A percentile compares a stretch with the other conserved stretches of the same genome.
These are phyloP conservation scores for Spizaetus ornatus DNA, from an alignment of 2,113 vertebrate genomes.

Conservation along the genomic window DNA sequence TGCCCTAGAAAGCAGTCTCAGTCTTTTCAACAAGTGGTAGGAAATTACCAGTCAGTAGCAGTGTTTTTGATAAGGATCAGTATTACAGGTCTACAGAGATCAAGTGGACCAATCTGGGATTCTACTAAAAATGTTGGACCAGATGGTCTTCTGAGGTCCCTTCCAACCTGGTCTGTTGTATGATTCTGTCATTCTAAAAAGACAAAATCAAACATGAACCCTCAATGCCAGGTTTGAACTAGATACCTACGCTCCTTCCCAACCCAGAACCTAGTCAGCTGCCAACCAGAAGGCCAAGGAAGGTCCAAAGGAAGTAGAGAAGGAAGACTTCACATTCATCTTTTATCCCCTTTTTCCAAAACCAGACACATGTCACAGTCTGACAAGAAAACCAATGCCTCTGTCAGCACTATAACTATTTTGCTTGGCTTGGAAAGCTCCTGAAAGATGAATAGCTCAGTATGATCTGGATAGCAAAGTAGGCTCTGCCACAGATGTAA, in stretches of 20 bases:
- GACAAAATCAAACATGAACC: not conserved
- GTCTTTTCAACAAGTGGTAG: not conserved
- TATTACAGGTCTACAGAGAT: not conserved
- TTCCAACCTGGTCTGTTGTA: not conserved
- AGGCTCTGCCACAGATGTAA: not conserved
- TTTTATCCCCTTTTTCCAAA: not conserved
- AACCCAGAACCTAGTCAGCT: not conserved
- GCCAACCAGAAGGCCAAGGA: not conserved
- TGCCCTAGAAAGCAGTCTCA: not conserved
- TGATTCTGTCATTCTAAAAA: not conserved
- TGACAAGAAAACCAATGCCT: not conserved
- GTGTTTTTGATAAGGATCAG: not conserved
- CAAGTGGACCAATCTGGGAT: not conserved
- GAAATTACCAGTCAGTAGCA: not conserved
- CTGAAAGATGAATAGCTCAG: not conserved
- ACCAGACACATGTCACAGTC: not conserved
- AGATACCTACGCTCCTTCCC: not conserved
- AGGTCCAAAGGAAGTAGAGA: not conserved
- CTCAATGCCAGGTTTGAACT: not conserved
- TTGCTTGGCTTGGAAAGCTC: not conserved
- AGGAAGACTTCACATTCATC: not conserved
- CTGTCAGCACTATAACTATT: not conserved
- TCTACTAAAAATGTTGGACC: not conserved
- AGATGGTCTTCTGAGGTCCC: not conserved
- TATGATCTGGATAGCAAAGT: not conserved